A percentile compares a stretch with the other conserved stretches of the same genome.
Evolutionary conservation across 2,888 invertebrate genomes (phyloP).

Genomic region (Oscheius onirici): DNA sequence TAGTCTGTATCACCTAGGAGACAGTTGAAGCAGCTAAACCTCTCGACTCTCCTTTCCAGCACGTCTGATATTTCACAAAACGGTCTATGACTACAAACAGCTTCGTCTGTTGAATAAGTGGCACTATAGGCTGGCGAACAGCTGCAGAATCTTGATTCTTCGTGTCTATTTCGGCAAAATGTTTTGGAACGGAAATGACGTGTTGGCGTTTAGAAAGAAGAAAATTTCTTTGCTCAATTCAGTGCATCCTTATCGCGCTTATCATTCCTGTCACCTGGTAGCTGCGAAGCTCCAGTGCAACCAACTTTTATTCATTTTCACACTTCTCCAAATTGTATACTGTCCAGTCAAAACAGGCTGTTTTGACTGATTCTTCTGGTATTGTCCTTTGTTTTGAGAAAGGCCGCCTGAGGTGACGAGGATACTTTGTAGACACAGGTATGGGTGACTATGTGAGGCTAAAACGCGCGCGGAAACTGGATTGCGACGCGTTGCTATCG

Average conservation of each 20-base stretch:
- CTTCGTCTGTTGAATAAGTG: too few species aligned
- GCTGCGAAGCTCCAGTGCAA: neutral
- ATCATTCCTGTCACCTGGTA: neutral
- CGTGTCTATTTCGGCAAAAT: too few species aligned
- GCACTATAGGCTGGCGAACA: too few species aligned
- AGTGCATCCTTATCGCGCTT: neutral
- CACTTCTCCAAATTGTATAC: neutral
- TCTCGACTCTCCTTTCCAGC: too few species aligned
- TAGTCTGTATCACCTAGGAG: too few species aligned
- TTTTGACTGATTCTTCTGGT: neutral
- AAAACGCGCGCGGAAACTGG: conserved; percentile 33
- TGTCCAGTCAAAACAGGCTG: neutral
- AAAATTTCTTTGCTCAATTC: neutral
- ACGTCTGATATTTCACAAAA: too few species aligned
- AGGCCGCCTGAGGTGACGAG: neutral
- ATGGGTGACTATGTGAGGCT: conserved; percentile 33
- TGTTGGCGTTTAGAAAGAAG: neutral
- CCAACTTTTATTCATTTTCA: neutral
- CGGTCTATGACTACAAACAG: too few species aligned
- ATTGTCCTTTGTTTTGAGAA: neutral
- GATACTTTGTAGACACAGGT: conserved; percentile 33
- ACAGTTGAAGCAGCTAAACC: too few species aligned
- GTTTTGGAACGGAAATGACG: too few species aligned
- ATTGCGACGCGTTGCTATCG: conserved; percentile 33
- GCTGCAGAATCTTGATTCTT: too few species aligned